phyloP scores from a whole-genome alignment of 1,140 invertebrate species.

The Apis cerana region DNA sequence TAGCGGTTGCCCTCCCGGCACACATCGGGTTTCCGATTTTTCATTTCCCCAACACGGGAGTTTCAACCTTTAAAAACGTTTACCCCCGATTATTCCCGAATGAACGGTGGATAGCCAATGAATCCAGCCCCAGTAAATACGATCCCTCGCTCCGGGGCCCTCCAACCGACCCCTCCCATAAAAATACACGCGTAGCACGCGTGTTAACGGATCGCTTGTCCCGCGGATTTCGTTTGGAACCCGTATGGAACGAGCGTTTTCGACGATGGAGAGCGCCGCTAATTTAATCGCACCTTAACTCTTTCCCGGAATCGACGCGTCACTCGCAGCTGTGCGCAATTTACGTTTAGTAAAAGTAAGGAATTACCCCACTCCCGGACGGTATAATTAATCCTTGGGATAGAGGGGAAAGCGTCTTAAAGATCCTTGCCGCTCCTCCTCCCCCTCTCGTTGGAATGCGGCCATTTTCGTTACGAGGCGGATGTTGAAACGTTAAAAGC shows the following conservation, averaged over 20 bases:
- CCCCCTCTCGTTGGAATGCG: background rate
- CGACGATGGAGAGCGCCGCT: background rate
- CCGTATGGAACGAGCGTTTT: background rate
- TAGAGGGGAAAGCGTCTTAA: background rate
- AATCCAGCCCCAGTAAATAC: background rate
- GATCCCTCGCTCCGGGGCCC: background rate
- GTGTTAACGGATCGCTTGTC: background rate
- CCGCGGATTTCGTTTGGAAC: background rate
- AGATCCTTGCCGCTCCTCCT: background rate
- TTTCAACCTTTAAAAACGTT: constrained; percentile 29
- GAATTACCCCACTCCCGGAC: constrained; percentile 3
- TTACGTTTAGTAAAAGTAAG: constrained; percentile 25
- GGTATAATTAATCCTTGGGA: constrained; percentile 28
- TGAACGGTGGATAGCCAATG: background rate
- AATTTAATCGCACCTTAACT: constrained; percentile 32
- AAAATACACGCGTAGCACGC: background rate
- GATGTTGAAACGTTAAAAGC: background rate
- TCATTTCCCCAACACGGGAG: background rate
- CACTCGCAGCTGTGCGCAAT: constrained; percentile 35
- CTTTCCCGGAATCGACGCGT: constrained; percentile 29
- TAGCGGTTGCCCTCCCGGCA: background rate
- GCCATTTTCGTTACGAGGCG: background rate
- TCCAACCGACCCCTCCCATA: too few species aligned
- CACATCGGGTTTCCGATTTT: constrained; percentile 20
- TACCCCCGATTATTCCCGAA: constrained; percentile 7